Evolutionary conservation across 30 jellyfish, hydroid and myxozoan species (phyloP).

Genomic region (Phacellophora camtschatica): DNA sequence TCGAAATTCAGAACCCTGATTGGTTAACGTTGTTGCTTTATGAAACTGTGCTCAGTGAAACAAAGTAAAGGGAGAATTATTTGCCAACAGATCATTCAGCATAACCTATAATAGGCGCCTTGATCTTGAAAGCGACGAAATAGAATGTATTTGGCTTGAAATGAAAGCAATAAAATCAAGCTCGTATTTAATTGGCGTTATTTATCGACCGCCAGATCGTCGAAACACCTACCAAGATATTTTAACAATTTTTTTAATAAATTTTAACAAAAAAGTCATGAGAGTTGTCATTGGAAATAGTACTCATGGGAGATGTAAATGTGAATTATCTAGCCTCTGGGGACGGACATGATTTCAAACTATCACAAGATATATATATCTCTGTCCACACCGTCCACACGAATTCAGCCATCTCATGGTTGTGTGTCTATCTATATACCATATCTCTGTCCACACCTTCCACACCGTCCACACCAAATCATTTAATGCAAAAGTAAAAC

Average conservation of each 20-base stretch:
- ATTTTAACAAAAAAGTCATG: neutral
- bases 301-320: slow-evolving; percentile 72
- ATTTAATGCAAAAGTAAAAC: neutral
- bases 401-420: no score
- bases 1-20: no score
- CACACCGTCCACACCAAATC: no score
- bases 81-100: no score
- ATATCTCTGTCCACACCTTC: no score
- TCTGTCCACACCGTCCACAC: no score
- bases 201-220: slow-evolving; percentile 70
- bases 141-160: slow-evolving; percentile 60
- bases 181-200: slow-evolving; percentile 25
- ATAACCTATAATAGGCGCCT: slow-evolving; percentile 31
- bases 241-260: slow-evolving; percentile 18
- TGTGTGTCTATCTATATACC: no score
- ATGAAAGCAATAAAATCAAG: slow-evolving; percentile 34
- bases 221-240: slow-evolving; percentile 27
- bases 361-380: no score
- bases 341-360: slow-evolving; percentile 25
- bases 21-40: no score
- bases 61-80: no score
- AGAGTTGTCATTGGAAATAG: slow-evolving; percentile 26
- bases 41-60: no score
- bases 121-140: slow-evolving; percentile 55
- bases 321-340: slow-evolving; percentile 46